Conservation (phyloP, 1,140 invertebrate genomes). For the Ooceraea biroi region DNA sequence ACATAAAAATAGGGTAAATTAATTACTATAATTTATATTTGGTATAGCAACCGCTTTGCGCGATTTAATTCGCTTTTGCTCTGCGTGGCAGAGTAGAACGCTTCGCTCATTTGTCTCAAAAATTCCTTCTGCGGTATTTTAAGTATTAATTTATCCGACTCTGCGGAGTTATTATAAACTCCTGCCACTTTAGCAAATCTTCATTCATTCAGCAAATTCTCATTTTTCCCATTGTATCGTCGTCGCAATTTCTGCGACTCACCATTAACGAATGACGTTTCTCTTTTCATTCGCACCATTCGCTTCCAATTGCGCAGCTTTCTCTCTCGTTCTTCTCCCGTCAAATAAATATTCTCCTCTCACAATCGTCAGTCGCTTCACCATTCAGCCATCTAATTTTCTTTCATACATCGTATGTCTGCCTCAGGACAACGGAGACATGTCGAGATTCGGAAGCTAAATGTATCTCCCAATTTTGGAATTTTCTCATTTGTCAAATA, state of each 20-base stretch:
- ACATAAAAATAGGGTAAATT: conserved; percentile 56
- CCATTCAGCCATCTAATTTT: background rate
- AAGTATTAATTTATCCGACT: background rate
- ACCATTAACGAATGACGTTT: background rate
- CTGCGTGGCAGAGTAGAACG: background rate
- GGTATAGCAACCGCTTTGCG: conserved; percentile 8
- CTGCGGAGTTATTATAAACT: background rate
- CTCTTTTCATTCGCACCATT: conserved; percentile 6
- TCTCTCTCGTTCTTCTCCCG: background rate
- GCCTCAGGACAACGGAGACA: background rate
- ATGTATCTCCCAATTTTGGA: conserved; percentile 9
- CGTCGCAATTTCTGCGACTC: background rate
- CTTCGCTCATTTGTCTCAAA: background rate
- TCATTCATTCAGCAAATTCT: background rate
- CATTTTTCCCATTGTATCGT: background rate
- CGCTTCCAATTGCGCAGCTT: conserved; percentile 14
- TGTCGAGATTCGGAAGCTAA: background rate
- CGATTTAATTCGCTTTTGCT: conserved; percentile 3
- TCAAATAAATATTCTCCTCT: conserved; percentile 41
- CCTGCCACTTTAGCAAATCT: background rate
- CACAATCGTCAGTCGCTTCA: background rate
- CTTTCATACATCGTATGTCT: background rate
- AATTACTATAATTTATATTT: conserved; percentile 46
- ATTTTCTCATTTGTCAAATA: conserved; percentile 31
- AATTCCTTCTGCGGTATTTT: background rate